Conservation (phyloP, 1,140 invertebrate genomes). For the Drosophila mojavensis region DNA sequence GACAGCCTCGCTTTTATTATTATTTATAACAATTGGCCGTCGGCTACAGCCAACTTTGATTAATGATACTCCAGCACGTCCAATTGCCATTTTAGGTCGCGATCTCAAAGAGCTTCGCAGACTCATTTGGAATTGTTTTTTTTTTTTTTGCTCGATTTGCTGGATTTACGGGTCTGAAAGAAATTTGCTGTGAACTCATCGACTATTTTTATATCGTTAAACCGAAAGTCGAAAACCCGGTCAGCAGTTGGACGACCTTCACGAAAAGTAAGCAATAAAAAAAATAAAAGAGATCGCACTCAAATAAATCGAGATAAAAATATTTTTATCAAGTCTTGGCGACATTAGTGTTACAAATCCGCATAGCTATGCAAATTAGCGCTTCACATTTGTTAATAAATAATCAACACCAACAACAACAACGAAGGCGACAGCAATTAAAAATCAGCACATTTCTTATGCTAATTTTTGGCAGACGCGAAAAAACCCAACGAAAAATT, state of each 20-base stretch:
- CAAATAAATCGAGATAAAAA: slow-evolving; percentile 2
- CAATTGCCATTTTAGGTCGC: not conserved
- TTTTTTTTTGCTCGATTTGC: slow-evolving; percentile 21
- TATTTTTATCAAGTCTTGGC: slow-evolving; percentile 43
- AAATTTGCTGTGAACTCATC: slow-evolving; percentile 68
- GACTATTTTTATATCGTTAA: slow-evolving; percentile 70
- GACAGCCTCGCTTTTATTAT: slow-evolving; percentile 26
- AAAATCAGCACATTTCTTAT: slow-evolving; percentile 79
- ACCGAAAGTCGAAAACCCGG: slow-evolving; percentile 38
- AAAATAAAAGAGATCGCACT: slow-evolving; percentile 8
- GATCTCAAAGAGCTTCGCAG: slow-evolving; percentile 41
- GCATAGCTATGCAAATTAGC: slow-evolving; percentile 80
- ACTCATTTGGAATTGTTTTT: slow-evolving; percentile 45
- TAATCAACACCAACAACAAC: not conserved
- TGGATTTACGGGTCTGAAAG: slow-evolving; percentile 23
- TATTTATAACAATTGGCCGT: slow-evolving; percentile 52
- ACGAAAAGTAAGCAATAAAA: slow-evolving; percentile 11
- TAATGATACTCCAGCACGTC: slow-evolving; percentile 58
- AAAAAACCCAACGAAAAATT: slow-evolving; percentile 46
- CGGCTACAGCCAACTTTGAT: slow-evolving; percentile 58
- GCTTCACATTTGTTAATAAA: slow-evolving; percentile 21
- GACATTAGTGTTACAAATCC: slow-evolving; percentile 74
- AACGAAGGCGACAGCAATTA: slow-evolving; percentile 35
- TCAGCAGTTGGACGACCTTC: slow-evolving; percentile 69
- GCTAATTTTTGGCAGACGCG: slow-evolving; percentile 75